Base-by-base conservation (phyloP, 1,140 invertebrate genomes). In the Diachasma alloeum region DNA sequence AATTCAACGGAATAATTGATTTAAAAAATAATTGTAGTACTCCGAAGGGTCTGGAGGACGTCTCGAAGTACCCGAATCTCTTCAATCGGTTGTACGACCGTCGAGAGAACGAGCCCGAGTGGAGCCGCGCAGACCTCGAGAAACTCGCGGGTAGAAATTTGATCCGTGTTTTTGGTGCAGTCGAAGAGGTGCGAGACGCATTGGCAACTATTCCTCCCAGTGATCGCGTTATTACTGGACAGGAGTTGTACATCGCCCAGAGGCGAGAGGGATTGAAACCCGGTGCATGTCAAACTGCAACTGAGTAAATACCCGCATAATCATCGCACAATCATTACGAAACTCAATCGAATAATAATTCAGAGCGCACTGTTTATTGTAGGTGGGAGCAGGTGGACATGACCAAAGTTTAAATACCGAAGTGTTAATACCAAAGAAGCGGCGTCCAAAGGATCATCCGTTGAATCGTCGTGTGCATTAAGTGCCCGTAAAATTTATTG, bases 101-200 rank as follows among this genome's bases (percentile, higher is more conserved):
- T 67, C 72, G 74, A 66, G 56, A 81, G 10, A 83, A 84, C 36
- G 87, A 91, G 31, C 87, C 88, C 67, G 87, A 85, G 9, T 95
- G 94, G 93, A 91, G 90, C 0, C 88, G 90, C 66, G 88, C 90
- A n/a, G 93, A 95, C 78, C 86, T 95, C 19, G 92, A 93, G 81
- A 94, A 94, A 87, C 85, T 95, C 36, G 93, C 93, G 36, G 93
- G 93, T 31, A 87, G 90, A 77, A 96, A 95, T 86, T 90, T 95
- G 63, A 87, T 94, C 48, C 86, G 93, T 78, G 94, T 94, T 67
- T 93, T 94, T 83, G 88, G 90, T 79, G 89, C 90, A 83, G 93
- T 91, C 11, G 94, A 95, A 90, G 85, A 91, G 89, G 93, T 86
- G 3, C 81, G 85, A 8, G 79, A 86, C 17, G 74, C 72, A 0